These are phyloP conservation scores for Colletes latitarsis DNA, from an alignment of 1,140 invertebrate species.

Conservation along the genomic window DNA sequence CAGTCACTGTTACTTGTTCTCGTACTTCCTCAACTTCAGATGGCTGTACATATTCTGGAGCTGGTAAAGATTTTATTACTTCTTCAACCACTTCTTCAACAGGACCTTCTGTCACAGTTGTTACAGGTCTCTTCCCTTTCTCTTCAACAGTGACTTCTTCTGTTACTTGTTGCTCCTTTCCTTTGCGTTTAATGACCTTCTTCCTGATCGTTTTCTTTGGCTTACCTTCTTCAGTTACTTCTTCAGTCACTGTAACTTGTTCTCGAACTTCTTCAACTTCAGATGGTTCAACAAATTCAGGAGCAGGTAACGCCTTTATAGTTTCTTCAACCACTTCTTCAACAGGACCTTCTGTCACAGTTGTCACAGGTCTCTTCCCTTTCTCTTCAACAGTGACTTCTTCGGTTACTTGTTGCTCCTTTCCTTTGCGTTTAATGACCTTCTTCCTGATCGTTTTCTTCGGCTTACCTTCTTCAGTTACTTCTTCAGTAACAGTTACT, in stretches of 20 bases:
- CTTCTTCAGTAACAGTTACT: conserved; percentile 68
- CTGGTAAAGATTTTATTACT: neutral
- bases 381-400: conserved; percentile 52
- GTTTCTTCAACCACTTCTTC: conserved; percentile 60
- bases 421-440: conserved; percentile 51
- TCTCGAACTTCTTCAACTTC: conserved; percentile 17
- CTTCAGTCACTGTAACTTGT: conserved; percentile 67
- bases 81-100: conserved; percentile 65
- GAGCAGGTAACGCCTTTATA: neutral
- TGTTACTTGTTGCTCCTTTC: conserved; percentile 70
- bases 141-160: conserved; percentile 76
- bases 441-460: conserved; percentile 66
- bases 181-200: conserved; percentile 58
- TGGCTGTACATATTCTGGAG: conserved; percentile 47
- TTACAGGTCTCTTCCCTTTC: conserved; percentile 31
- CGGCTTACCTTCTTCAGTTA: conserved; percentile 76
- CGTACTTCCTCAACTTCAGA: conserved; percentile 41
- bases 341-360: conserved; percentile 64
- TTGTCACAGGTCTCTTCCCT: conserved; percentile 31
- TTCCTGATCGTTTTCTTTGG: conserved; percentile 72
- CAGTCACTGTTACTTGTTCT: conserved; percentile 45
- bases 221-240: conserved; percentile 75
- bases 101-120: conserved; percentile 58
- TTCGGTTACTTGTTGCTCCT: conserved; percentile 52
- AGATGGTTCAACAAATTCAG: neutral